A percentile compares a stretch with the other conserved stretches of the same genome.
These are phyloP conservation scores for Pristionchus fissidentatus DNA, from an alignment of 2,888 invertebrate genomes.

Conservation along the genomic window DNA sequence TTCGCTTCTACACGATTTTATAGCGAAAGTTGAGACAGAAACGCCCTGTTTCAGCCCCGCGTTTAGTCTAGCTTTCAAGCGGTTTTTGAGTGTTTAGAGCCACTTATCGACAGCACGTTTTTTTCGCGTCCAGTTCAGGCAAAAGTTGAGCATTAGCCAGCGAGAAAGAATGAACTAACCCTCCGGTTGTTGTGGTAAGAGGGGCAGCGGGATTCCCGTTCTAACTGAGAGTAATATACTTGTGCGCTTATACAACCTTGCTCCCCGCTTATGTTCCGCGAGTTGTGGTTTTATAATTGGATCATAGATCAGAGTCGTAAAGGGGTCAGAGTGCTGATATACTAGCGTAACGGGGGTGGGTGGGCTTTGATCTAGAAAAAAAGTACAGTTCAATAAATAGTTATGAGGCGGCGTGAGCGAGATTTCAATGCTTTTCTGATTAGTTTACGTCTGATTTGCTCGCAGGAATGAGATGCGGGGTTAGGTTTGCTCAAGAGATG, in stretches of 20 bases:
- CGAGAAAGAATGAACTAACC: too few relatives aligned
- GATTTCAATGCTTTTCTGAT: not conserved
- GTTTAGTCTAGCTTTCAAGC: too few relatives aligned
- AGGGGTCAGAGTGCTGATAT: not conserved
- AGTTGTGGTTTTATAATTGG: conserved; percentile 18
- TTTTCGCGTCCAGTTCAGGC: conserved; percentile 3
- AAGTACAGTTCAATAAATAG: not conserved
- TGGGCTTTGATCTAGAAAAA: not conserved
- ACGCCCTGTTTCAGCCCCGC: too few relatives aligned
- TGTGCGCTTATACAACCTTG: not conserved
- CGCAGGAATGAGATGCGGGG: too few relatives aligned
- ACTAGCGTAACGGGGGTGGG: not conserved
- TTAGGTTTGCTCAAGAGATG: conserved; percentile 9
- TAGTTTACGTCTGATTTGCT: conserved; percentile 12
- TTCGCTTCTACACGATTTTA: too few relatives aligned
- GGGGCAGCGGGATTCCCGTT: too few relatives aligned
- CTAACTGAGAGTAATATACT: not conserved
- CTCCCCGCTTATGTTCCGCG: not conserved
- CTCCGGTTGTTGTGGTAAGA: too few relatives aligned
- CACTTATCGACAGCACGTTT: not conserved
- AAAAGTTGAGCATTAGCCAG: not conserved
- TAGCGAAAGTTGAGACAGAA: too few relatives aligned
- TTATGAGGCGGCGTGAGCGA: not conserved
- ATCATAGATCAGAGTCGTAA: not conserved
- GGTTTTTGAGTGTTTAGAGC: not conserved